phyloP scores from a whole-genome alignment of 2,797 vertebrate species.

The Vireo griseus region DNA sequence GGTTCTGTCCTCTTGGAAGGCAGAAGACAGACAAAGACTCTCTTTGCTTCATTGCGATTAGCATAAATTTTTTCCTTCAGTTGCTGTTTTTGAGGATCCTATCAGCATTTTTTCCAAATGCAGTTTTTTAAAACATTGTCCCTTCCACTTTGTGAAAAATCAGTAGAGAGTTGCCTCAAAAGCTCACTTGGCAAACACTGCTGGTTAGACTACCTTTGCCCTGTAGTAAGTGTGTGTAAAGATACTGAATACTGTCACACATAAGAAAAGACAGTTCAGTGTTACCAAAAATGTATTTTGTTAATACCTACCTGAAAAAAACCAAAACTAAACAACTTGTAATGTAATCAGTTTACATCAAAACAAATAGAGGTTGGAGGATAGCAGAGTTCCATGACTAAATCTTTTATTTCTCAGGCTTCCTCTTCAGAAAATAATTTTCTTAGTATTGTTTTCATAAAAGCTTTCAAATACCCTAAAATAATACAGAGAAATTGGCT shows the following conservation, averaged over 20 bases:
- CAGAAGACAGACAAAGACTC: not conserved
- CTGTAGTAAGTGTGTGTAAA: not conserved
- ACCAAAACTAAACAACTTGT: not conserved
- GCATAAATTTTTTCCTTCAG: not conserved
- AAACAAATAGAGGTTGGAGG: slow-evolving; percentile 56
- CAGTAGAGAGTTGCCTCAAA: not conserved
- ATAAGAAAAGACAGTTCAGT: slow-evolving; percentile 1
- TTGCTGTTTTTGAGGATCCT: not conserved
- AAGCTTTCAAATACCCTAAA: slow-evolving; percentile 74
- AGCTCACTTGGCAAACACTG: not conserved
- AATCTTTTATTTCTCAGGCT: slow-evolving; percentile 60
- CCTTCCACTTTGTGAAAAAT: not conserved
- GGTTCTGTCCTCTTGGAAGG: not conserved
- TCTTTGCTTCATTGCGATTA: not conserved
- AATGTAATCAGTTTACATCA: slow-evolving; percentile 24
- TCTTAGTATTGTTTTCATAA: slow-evolving; percentile 76
- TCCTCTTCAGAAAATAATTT: slow-evolving; percentile 75
- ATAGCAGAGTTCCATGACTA: slow-evolving; percentile 34
- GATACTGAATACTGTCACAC: not conserved
- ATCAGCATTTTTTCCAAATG: not conserved
- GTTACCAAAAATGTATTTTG: slow-evolving; percentile 6
- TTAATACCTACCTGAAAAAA: not conserved
- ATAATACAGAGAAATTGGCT: slow-evolving; percentile 78
- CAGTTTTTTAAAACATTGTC: not conserved
- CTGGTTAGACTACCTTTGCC: not conserved